Conservation (phyloP, 2,888 invertebrate genomes). For the Cosmorhoe ocellata region DNA sequence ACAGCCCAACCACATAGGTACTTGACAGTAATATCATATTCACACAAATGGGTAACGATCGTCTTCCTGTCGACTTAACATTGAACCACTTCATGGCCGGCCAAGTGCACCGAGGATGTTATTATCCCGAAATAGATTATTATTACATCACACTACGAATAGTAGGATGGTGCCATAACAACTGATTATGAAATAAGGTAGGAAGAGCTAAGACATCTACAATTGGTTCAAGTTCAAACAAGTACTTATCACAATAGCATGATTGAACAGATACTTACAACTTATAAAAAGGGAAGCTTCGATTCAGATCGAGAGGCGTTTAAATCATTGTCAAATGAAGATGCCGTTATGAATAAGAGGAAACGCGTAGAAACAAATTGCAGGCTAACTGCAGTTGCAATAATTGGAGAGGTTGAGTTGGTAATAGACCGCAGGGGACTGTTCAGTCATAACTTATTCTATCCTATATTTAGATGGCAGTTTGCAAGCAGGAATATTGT, state of each 20-base stretch:
- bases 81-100: constrained; percentile 76
- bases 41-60: constrained; percentile 72
- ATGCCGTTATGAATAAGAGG: constrained; percentile 53
- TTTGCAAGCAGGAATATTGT: constrained; percentile 50
- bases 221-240: constrained; percentile 4
- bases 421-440: constrained; percentile 59
- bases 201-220: not conserved
- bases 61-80: constrained; percentile 72
- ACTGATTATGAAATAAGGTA: constrained; percentile 1
- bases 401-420: constrained; percentile 61
- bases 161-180: constrained; percentile 13
- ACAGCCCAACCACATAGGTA: not conserved
- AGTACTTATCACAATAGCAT: too few species aligned
- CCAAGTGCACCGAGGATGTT: constrained; percentile 78
- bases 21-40: constrained; percentile 49
- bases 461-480: constrained; percentile 60
- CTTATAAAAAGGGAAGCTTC: constrained; percentile 2
- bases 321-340: constrained; percentile 37
- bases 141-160: constrained; percentile 33
- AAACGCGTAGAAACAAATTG: constrained; percentile 64
- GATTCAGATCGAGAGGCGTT: constrained; percentile 34
- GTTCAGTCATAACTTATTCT: constrained; percentile 47
- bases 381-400: constrained; percentile 59
- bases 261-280: too few species aligned
- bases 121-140: constrained; percentile 67